Evolutionary conservation across 2,797 vertebrate genomes (phyloP), one percentile per base, ranked within the genome.

Genomic region (Bovichtus variegatus): DNA sequence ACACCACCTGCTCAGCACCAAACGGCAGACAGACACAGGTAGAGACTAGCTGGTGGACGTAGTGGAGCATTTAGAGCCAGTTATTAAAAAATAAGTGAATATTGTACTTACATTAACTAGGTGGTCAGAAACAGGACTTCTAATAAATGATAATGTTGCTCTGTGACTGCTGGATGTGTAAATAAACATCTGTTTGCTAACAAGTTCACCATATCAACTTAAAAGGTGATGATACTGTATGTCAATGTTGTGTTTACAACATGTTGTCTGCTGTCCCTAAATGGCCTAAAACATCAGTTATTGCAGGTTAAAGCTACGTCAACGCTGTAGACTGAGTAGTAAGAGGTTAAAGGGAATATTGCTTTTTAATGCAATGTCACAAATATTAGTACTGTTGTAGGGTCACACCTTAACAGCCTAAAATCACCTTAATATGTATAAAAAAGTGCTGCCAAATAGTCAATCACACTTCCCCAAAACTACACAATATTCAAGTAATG

Each of bases 351-450:
- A 2, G 3, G 12, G 43, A 50, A 53, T 43, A 27, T 3, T 23
- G 4, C 0, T 49, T 43, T 60, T 46, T 15, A 27, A 40, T 29
- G 1, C 13, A 67, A 61, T 6, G 6, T 16, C 47, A 69, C 2
- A 10, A 41, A 49, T n/a, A 51, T 9, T 43, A 3, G 54, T 23
- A 34, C 9, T 46, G 1, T 4, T 34, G 34, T 6, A 15, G 38
- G 2, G 11, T 50, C 9, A 21, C 16, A 68, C 19, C n/a, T 3
- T 40, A 31, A 2, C 11, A 4, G 11, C 34, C 1, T 23, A n/a
- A 51, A 63, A 40, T 65, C 69, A 80, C 40, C 25, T 43, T n/a
- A 79, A 51, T 71, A 74, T 77, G 77, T 85, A 81, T 51, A 50
- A 40, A 54, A 10, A 75, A 25, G 6, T 18, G 21, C 54, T 74